Evolutionary conservation across 1,140 invertebrate species (phyloP), one percentile per base, ranked within the genome.

Genomic region (Onthophagus taurus): DNA sequence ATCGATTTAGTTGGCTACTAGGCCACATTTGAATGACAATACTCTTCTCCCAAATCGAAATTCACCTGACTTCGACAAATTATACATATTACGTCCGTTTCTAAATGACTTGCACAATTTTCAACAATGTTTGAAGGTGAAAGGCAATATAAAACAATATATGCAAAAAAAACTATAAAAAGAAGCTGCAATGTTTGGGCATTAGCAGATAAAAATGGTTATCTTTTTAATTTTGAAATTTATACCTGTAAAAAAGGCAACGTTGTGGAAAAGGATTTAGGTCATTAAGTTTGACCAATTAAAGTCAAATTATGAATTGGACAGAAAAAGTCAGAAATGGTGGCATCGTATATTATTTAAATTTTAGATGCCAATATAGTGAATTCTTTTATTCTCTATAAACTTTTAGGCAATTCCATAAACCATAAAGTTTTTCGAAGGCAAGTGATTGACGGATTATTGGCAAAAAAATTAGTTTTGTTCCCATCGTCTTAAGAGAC

Each of bases 1-100:
- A 34, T 34, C 31, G 8, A 34, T 34, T 34, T 34, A 34, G 31
- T 34, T 34, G 24, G 24, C 24, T 26, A n/a, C 24, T 26, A 26
- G n/a, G 7, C 7, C n/a, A 26, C n/a, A 26, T 26, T n/a, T 26
- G 7, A 26, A 26, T 26, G 24, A 26, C n/a, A 26, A 26, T 26
- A 34, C 31, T 34, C 14, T 34, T 14, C 8, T 34, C 31, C 31
- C 31, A 34, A 34, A 34, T 11, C 24, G 24, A 26, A 26, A 26
- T 26, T 7, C 24, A 26, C n/a, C 24, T 26, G 24, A 26, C n/a
- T 26, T 26, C n/a, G 24, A 26, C 24, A 26, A 26, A n/a, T n/a
- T 26, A 26, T 26, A 26, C n/a, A 7, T 7, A 26, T 7, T 26
- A 26, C 24, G 24, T 26, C n/a, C 24, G 24, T 26, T 26, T 26